These are phyloP conservation scores for Acutogordius australiensis DNA, from an alignment of 2,888 invertebrate genomes.

Conservation along the genomic window DNA sequence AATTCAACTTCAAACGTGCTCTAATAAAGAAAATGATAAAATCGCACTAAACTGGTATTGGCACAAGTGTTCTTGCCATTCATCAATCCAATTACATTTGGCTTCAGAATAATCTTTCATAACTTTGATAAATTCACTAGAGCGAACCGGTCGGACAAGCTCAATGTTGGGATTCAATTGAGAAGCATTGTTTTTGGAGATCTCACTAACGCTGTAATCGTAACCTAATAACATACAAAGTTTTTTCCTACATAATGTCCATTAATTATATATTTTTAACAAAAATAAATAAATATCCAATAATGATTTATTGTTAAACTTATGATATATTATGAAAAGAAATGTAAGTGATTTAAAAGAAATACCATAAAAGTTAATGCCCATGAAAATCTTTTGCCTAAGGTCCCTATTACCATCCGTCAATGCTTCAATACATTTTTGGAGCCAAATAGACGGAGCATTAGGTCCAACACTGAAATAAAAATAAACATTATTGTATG, in stretches of 20 bases:
- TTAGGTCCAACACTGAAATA: conserved; percentile 40
- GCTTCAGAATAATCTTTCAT: conserved; percentile 13
- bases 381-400: conserved; percentile 48
- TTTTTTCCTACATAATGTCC: too few species aligned
- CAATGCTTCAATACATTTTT: conserved; percentile 41
- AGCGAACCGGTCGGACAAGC: neutral
- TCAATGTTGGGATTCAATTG: neutral
- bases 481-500: conserved; percentile 11
- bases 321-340: neutral
- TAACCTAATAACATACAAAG: neutral
- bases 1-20: too few species aligned
- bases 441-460: conserved; percentile 54
- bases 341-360: neutral
- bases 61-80: conserved; percentile 10
- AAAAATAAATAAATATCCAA: too few species aligned
- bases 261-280: too few species aligned
- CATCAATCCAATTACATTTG: conserved; percentile 12
- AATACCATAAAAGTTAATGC: conserved; percentile 71
- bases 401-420: conserved; percentile 26
- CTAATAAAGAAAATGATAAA: too few species aligned
- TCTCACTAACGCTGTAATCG: neutral
- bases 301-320: too few species aligned
- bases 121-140: conserved; percentile 12
- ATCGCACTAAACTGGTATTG: too few species aligned
- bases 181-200: neutral